Percentiles rank a stretch among this genome's conserved stretches.
phyloP scores from a whole-genome alignment of 2,888 invertebrate species.

The Rotaria macrura region DNA sequence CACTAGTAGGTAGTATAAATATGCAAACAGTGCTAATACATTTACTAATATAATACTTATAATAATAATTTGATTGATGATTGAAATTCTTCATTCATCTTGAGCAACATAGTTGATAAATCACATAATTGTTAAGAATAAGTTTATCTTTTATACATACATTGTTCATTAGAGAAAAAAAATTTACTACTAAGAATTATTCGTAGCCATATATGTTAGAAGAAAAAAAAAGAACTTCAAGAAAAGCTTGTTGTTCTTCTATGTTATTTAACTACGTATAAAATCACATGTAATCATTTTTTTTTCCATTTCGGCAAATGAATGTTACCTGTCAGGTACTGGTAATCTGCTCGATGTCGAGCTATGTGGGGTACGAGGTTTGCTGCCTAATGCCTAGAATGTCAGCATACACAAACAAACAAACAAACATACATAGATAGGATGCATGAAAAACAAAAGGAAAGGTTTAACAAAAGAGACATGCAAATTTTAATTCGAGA shows the following conservation, averaged over 20 bases:
- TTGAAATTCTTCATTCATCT: neutral
- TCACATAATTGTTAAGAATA: neutral
- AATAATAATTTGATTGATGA: neutral
- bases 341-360: neutral
- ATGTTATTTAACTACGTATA: neutral
- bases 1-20: neutral
- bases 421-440: neutral
- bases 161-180: neutral
- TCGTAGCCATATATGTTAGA: no score
- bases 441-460: neutral
- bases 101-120: neutral
- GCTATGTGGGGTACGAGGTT: neutral
- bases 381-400: constrained; percentile 16
- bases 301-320: no score
- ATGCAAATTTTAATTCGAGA: neutral
- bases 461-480: neutral
- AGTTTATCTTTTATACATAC: neutral
- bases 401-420: neutral
- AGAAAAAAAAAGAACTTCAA: no score
- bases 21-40: neutral
- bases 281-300: neutral
- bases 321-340: neutral
- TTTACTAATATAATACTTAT: neutral
- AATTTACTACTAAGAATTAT: no score
- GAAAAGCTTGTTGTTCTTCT: neutral